Evolutionary conservation across 2,797 vertebrate species (phyloP), one percentile per base, ranked within the genome.

Genomic region (Agapornis canus): DNA sequence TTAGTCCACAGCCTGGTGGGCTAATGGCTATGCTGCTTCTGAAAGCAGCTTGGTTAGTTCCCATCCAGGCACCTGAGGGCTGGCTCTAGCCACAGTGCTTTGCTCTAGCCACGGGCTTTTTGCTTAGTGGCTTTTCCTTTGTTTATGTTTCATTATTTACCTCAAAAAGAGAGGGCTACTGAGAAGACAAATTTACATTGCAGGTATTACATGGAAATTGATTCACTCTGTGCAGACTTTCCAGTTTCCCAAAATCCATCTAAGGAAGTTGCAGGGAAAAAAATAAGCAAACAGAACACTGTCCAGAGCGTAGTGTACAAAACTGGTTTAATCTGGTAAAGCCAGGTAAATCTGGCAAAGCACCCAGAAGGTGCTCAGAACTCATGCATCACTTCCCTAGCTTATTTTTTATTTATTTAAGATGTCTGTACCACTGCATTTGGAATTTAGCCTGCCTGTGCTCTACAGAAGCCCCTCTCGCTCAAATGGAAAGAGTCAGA

Each of bases 11-110:
- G 39, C 39, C 72, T 65, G n/a, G 7, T 13, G 39, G 57, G 40
- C 57, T 81, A 39, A 14, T 12, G 51, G 47, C 80, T 77, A 0
- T 26, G 65, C 79, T 70, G 52, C 73, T 51, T n/a, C 54, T 52
- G 56, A 40, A 29, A 43, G 11, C 47, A 73, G 43, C 6, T 2
- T 57, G 42, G 12, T 73, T 27, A 8, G 10, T 19, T 42, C 21
- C 60, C 29, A 7, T 10, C 21, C 0, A 0, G 13, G 18, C 64
- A 61, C 22, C 29, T 0, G 0, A 31, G 48, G 22, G 31, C 59
- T 72, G 54, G 20, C 42, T 88, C 20, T 31, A 52, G 39, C 16
- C n/a, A 26, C 32, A 27, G 37, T 3, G 25, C 56, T 78, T 71
- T 5, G 2, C 43, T 21, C 31, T 5, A 13, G 35, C 35, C 35